Evolutionary conservation across 2,797 vertebrate genomes (phyloP).

Genomic region (Cynodonichthys magdalenae): DNA sequence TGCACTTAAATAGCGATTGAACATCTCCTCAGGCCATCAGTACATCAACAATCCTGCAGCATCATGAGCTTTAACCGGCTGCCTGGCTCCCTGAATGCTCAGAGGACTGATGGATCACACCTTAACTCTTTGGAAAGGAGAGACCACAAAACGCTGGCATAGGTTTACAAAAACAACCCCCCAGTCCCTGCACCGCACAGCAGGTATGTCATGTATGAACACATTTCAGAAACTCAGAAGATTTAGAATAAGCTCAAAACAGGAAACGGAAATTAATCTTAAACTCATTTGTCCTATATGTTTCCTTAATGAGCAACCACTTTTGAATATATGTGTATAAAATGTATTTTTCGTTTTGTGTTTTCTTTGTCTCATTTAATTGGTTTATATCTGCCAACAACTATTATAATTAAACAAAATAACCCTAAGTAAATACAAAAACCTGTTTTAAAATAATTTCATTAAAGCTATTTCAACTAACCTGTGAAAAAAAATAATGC

Average conservation of each 20-base stretch:
- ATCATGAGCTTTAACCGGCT: constrained; percentile 40
- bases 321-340: too few species aligned
- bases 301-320: neutral
- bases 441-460: too few species aligned
- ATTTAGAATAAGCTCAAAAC: neutral
- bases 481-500: too few species aligned
- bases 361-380: too few species aligned
- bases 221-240: neutral
- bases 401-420: too few species aligned
- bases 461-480: too few species aligned
- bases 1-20: constrained; percentile 24
- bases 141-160: neutral
- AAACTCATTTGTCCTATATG: neutral
- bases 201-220: neutral
- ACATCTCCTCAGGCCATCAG: constrained; percentile 41
- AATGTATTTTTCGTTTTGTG: too few species aligned
- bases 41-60: constrained; percentile 50
- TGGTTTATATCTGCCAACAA: too few species aligned
- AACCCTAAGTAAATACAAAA: too few species aligned
- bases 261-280: neutral
- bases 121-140: constrained; percentile 21
- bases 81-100: constrained; percentile 40
- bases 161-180: neutral
- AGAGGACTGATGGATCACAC: constrained; percentile 52
- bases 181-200: neutral